These are phyloP conservation scores for Rhinogobius similis DNA, from an alignment of 2,113 vertebrate genomes.

Conservation along the genomic window DNA sequence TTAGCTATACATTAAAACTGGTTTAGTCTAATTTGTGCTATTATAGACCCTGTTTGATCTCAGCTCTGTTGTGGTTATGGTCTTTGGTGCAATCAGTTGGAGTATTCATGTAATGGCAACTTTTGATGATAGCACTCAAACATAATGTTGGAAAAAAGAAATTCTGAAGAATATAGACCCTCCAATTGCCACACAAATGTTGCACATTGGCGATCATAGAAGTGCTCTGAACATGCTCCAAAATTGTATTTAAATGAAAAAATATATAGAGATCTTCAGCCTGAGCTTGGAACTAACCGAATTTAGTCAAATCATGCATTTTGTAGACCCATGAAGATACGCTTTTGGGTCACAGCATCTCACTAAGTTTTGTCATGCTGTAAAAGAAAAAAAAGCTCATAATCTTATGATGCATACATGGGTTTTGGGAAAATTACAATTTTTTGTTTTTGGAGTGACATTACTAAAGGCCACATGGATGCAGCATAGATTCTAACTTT, in stretches of 20 bases:
- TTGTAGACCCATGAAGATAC: background rate
- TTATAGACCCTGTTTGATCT: background rate
- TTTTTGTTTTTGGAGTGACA: background rate
- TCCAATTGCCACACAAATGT: background rate
- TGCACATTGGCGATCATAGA: background rate
- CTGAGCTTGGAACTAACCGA: background rate
- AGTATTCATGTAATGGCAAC: background rate
- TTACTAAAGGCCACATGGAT: background rate
- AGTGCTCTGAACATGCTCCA: background rate
- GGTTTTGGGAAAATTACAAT: background rate
- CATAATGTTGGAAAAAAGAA: background rate
- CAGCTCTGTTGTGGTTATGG: background rate
- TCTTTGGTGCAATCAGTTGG: background rate
- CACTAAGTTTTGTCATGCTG: background rate
- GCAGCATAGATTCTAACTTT: background rate
- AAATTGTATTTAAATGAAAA: background rate
- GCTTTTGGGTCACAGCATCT: background rate
- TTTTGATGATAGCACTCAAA: background rate
- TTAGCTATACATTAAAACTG: no score
- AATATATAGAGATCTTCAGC: background rate
- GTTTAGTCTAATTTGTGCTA: background rate
- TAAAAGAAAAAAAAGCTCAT: background rate
- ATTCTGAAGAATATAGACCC: background rate
- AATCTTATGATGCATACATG: background rate
- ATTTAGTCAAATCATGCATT: constrained; percentile 1